phyloP scores from a whole-genome alignment of 1,140 invertebrate genomes.

The Branchinecta lynchi region DNA sequence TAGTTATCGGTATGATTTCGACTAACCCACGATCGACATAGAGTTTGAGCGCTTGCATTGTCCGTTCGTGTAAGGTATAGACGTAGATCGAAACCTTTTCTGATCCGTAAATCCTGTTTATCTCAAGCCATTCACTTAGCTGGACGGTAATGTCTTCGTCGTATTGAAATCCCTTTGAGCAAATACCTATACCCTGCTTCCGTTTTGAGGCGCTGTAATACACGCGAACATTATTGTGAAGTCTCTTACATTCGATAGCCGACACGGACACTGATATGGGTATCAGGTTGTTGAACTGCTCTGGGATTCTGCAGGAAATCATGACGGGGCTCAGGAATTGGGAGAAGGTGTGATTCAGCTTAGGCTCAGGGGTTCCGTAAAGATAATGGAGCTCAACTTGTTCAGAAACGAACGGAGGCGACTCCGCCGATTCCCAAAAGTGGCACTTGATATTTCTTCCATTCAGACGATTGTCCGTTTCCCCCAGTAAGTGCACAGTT shows the following conservation, averaged over 20 bases:
- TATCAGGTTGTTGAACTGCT: background rate
- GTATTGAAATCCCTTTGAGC: background rate
- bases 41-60: background rate
- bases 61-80: background rate
- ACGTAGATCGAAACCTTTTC: background rate
- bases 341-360: no score
- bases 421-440: background rate
- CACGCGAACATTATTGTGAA: background rate
- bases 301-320: background rate
- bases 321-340: background rate
- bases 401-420: no score
- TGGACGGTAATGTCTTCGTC: background rate
- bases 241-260: background rate
- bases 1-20: background rate
- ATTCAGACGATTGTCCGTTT: background rate
- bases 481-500: background rate
- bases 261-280: background rate
- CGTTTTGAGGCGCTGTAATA: background rate
- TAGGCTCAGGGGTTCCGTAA: no score
- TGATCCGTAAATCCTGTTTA: background rate
- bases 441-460: background rate
- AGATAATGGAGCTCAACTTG: no score
- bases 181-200: background rate
- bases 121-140: background rate
- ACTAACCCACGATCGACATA: background rate